These are phyloP conservation scores for Drosophila rufa DNA, from an alignment of 1,140 invertebrate species.

Conservation along the genomic window DNA sequence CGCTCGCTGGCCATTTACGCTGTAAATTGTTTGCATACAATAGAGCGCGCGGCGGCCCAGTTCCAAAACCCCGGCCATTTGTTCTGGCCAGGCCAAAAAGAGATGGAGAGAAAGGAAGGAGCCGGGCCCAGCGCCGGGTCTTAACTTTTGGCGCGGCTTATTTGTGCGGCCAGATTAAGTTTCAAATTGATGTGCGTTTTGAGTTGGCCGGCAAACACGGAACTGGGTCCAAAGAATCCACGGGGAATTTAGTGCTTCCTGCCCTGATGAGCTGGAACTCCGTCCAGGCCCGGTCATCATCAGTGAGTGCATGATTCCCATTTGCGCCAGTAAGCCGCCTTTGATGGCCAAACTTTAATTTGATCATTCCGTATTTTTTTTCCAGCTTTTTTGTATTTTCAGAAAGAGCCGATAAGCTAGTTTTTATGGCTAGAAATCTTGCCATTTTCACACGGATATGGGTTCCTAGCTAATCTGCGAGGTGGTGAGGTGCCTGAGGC, in stretches of 20 bases:
- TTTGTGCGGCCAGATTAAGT: constrained; percentile 82
- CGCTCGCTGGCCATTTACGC: constrained; percentile 56
- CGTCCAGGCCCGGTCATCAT: constrained; percentile 9
- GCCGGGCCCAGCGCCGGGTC: constrained; percentile 47
- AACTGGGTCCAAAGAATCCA: constrained; percentile 16
- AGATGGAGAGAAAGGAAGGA: too few relatives aligned
- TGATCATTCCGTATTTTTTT: constrained; percentile 39
- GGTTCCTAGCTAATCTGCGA: constrained; percentile 9
- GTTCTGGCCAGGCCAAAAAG: constrained; percentile 16
- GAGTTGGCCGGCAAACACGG: constrained; percentile 29
- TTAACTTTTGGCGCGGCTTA: constrained; percentile 80
- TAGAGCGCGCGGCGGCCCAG: constrained; percentile 29
- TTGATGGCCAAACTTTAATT: constrained; percentile 80
- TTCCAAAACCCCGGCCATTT: constrained; percentile 51
- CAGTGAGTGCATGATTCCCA: constrained; percentile 11
- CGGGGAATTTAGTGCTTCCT: neutral
- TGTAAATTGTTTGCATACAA: constrained; percentile 82
- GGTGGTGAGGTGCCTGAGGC: neutral
- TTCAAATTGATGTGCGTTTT: constrained; percentile 80
- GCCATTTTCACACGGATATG: constrained; percentile 3
- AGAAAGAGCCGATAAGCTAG: constrained; percentile 44
- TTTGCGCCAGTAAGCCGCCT: constrained; percentile 42
- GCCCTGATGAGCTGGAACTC: constrained; percentile 7
- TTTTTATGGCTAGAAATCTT: constrained; percentile 37
- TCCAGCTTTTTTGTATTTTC: neutral